A percentile compares a stretch with the other conserved stretches of the same genome.
Conservation (phyloP, 1,140 invertebrate species). For the Lysiphlebus fabarum region DNA sequence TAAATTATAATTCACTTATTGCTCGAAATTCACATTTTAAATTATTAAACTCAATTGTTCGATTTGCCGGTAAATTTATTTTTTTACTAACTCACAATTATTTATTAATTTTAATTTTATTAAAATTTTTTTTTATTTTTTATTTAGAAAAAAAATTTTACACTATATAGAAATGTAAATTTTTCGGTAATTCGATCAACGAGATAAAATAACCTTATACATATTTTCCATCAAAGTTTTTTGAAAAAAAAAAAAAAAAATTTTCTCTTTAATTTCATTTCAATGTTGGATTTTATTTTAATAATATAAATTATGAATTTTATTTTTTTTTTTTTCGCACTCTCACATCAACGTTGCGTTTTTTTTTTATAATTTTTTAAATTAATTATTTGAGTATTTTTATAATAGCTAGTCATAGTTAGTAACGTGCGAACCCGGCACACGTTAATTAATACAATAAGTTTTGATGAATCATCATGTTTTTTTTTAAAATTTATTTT, state of each 20-base stretch:
- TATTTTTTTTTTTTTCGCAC: constrained; percentile 10
- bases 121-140: constrained; percentile 1
- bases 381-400: constrained; percentile 32
- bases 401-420: constrained; percentile 18
- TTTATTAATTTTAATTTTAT: constrained; percentile 12
- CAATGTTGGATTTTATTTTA: constrained; percentile 29
- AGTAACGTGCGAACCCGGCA: constrained; percentile 21
- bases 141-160: not conserved
- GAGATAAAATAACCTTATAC: not conserved
- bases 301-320: not conserved
- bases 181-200: too few relatives aligned
- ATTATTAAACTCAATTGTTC: constrained; percentile 16
- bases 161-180: not conserved
- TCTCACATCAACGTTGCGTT: not conserved
- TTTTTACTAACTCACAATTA: constrained; percentile 13
- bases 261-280: constrained; percentile 32
- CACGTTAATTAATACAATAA: constrained; percentile 7
- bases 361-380: constrained; percentile 28
- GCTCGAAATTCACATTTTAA: constrained; percentile 43
- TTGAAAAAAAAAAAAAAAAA: not conserved
- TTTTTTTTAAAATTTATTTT: not conserved
- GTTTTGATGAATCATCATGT: constrained; percentile 6
- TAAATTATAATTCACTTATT: constrained; percentile 43
- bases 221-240: constrained; percentile 5
- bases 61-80: not conserved